A percentile compares a stretch with the other conserved stretches of the same genome.
Evolutionary conservation across 2,113 vertebrate species (phyloP).

Genomic region (Sturnira hondurensis): DNA sequence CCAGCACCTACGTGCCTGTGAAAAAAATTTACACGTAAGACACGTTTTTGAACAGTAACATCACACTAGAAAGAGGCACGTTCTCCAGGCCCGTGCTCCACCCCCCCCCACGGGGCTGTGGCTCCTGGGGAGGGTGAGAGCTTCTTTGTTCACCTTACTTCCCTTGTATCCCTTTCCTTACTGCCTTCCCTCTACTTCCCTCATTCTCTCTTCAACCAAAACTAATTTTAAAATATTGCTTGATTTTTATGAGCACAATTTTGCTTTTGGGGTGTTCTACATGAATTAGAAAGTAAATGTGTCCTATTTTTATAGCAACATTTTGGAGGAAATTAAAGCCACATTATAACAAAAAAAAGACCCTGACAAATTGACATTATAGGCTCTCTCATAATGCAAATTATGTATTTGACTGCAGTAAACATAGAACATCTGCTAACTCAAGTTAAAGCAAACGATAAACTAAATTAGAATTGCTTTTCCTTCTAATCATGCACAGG

Average conservation of each 20-base stretch:
- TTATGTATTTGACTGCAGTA: conserved; percentile 40
- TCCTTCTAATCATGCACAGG: conserved; percentile 24
- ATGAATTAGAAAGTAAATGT: conserved; percentile 38
- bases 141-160: background rate
- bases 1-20: background rate
- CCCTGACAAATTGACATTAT: conserved; percentile 40
- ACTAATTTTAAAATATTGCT: conserved; percentile 25
- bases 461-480: conserved; percentile 53
- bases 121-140: background rate
- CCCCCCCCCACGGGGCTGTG: background rate
- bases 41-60: background rate
- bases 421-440: conserved; percentile 59
- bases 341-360: background rate
- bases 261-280: background rate
- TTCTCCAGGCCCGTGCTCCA: background rate
- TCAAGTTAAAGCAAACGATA: conserved; percentile 48
- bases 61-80: background rate
- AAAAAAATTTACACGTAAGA: background rate
- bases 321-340: conserved; percentile 49
- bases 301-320: conserved; percentile 44
- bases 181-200: background rate
- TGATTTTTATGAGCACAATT: conserved; percentile 28
- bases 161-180: background rate
- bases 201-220: background rate
- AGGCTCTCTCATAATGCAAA: conserved; percentile 55